Evolutionary conservation across 2,888 invertebrate genomes (phyloP).

Genomic region (Nymphalis polychloros): DNA sequence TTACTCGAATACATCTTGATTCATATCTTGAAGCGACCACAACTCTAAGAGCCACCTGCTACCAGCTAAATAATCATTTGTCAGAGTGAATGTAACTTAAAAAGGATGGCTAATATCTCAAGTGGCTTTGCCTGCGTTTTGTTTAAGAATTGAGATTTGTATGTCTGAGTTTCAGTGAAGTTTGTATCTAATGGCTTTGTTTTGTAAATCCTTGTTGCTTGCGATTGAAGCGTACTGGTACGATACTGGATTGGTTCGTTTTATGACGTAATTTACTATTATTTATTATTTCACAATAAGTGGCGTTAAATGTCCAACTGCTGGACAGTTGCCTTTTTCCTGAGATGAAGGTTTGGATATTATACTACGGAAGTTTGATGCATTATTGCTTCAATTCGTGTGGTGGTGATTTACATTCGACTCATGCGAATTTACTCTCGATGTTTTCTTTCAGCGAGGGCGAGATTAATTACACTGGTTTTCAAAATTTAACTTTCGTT

Average conservation of each 20-base stretch:
- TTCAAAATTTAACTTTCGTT: too few species aligned
- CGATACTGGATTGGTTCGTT: not conserved
- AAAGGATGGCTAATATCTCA: conserved; percentile 78
- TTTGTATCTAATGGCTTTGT: conserved; percentile 12
- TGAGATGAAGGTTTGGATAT: too few species aligned
- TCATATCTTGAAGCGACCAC: conserved; percentile 39
- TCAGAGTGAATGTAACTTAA: conserved; percentile 71
- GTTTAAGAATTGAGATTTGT: conserved; percentile 52
- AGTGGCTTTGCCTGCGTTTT: conserved; percentile 64
- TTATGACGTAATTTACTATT: not conserved
- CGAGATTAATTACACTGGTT: too few species aligned
- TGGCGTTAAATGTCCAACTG: too few species aligned
- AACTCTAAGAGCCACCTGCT: conserved; percentile 58
- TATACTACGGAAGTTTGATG: too few species aligned
- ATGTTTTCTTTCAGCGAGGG: too few species aligned
- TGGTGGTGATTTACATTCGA: too few species aligned
- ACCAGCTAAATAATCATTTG: conserved; percentile 74
- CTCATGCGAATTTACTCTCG: too few species aligned
- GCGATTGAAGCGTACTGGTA: not conserved
- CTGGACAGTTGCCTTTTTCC: too few species aligned
- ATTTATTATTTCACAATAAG: not conserved
- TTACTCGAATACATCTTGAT: conserved; percentile 38
- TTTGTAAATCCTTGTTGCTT: conserved; percentile 1
- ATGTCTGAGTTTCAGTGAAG: conserved; percentile 36
- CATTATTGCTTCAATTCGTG: too few species aligned